phyloP scores from a whole-genome alignment of 2,113 vertebrate species.

The Pteronura brasiliensis region DNA sequence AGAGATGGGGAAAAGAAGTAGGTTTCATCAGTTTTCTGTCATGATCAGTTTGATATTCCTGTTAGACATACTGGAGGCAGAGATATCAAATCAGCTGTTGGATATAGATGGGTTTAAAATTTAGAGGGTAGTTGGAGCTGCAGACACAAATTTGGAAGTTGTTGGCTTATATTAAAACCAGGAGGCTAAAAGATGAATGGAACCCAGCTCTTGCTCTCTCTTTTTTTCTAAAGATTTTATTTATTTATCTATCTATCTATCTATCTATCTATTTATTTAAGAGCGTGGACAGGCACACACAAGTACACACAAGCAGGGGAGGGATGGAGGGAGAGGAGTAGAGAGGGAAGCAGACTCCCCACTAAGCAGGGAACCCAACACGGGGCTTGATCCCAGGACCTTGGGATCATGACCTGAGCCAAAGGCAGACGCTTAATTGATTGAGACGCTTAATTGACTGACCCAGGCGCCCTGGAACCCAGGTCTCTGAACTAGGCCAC shows the following conservation, averaged over 20 bases:
- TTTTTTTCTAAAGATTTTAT: background rate
- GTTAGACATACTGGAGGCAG: background rate
- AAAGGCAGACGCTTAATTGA: background rate
- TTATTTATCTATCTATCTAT: background rate
- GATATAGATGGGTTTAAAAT: background rate
- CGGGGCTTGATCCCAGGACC: background rate
- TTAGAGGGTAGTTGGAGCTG: background rate
- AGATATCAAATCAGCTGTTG: background rate
- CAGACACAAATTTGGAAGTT: background rate
- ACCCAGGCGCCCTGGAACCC: background rate
- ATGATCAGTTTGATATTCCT: background rate
- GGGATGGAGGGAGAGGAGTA: accelerated
- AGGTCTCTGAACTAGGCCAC: background rate
- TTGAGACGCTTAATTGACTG: background rate
- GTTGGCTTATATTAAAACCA: background rate
- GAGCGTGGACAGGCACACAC: background rate
- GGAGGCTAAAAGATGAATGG: background rate
- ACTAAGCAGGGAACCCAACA: background rate
- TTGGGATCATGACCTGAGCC: background rate
- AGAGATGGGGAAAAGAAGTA: background rate
- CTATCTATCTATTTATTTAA: background rate
- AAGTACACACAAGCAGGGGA: background rate
- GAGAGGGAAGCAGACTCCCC: background rate
- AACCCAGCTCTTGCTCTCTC: background rate
- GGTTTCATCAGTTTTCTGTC: background rate